phyloP scores from a whole-genome alignment of 2,888 invertebrate species.

The Drosophila atroscutellata region DNA sequence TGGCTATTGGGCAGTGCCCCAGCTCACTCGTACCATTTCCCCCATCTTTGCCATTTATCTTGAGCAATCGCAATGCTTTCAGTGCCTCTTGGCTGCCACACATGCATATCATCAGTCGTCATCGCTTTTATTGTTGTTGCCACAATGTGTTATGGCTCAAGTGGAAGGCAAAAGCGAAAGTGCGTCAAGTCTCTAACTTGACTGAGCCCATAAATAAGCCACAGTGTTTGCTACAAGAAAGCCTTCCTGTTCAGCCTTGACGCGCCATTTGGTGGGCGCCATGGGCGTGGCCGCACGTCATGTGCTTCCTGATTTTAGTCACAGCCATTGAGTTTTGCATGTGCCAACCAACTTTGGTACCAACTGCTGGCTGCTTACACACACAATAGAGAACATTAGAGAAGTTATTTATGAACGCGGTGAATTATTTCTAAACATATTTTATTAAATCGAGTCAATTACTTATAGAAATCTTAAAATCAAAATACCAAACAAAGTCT shows the following conservation, averaged over 20 bases:
- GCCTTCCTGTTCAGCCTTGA: slow-evolving; percentile 25
- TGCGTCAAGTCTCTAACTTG: slow-evolving; percentile 43
- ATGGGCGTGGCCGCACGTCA: slow-evolving; percentile 38
- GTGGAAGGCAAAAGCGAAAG: slow-evolving; percentile 33
- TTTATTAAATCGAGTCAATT: neutral
- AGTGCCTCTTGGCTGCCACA: slow-evolving; percentile 45
- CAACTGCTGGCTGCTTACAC: neutral
- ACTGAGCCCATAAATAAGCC: slow-evolving; percentile 51
- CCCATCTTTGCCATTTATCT: slow-evolving; percentile 65
- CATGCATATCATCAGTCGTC: slow-evolving; percentile 77
- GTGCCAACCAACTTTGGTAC: slow-evolving; percentile 2
- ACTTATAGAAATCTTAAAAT: neutral
- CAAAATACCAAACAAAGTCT: neutral
- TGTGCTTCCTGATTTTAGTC: slow-evolving; percentile 36
- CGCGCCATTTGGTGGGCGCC: slow-evolving; percentile 36
- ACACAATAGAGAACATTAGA: neutral
- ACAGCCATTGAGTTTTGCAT: slow-evolving; percentile 34
- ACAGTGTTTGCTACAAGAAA: slow-evolving; percentile 17
- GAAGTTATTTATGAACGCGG: neutral
- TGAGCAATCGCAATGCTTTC: slow-evolving; percentile 54
- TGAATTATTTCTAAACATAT: neutral
- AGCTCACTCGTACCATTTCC: slow-evolving; percentile 18
- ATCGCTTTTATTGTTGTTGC: slow-evolving; percentile 69
- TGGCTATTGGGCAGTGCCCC: slow-evolving; percentile 37
- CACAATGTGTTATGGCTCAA: slow-evolving; percentile 27